Base-by-base conservation (phyloP, 1,140 invertebrate species). In the Drosophila nasuta region DNA sequence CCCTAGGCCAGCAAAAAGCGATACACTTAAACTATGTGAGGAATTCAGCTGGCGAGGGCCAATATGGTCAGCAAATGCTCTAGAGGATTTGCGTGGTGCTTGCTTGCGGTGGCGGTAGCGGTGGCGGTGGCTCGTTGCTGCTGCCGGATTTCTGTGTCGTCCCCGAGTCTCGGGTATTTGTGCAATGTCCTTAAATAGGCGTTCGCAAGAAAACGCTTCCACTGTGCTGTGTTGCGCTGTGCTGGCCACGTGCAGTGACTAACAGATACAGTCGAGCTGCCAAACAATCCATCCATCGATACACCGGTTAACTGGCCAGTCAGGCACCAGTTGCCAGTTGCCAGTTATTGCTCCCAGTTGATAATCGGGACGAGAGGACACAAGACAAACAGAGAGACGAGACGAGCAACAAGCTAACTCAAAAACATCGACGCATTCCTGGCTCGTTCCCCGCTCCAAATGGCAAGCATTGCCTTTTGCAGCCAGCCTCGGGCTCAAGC, bases 21-120 rank as follows among this genome's bases (percentile, higher is more conserved):
- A 88, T 88, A 88, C 83, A 88, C 83, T 88, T 89, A 62, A 88
- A 89, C 85, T 83, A 88, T 88, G 83, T 81, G 77, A 83, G 77
- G 83, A 88, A 88, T 88, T 81, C 56, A 70, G 64, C 49, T 75
- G 72, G 63, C 66, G 41, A 69, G 59, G 58, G 85, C 85, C 83
- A 87, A 87, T 88, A 88, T 88, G 83, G 83, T 80, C 83, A 89
- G 82, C 62, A 76, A 87, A 88, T 89, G 83, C 83, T 88, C 83
- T 88, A 88, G 83, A 88, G 83, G 83, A 88, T 88, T 88, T 88
- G 83, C 83, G 80, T 88, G 83, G 83, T 76, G 75, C 66, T 43
- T 8, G 57, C 43, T 46, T 41, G 17, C 17, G 52, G 28, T 38
- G 10, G 59, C 10, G 13, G 41, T 5, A n/a, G 68, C 41, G 10